Evolutionary conservation across 2,888 invertebrate genomes (phyloP), one percentile per base, ranked within the genome.

Genomic region (Tortrix viridana): DNA sequence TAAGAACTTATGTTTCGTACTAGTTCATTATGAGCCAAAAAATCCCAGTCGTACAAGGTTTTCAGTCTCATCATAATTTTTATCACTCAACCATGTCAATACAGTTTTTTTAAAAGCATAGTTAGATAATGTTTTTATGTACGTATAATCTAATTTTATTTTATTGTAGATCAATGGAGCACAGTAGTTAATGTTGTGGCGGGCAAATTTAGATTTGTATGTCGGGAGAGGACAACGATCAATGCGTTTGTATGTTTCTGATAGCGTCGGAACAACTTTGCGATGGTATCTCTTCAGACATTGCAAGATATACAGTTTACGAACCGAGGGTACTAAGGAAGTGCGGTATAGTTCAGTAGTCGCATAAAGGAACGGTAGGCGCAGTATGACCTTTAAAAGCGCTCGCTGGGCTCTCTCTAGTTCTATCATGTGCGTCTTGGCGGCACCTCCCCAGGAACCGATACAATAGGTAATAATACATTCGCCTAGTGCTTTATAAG

Each of bases 351-450:
- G 38, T 7, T 38, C 38, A 38, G 3, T 14, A 14, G 38, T 38
- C 3, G 38, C 6, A 14, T 38, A 38, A 38, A 5, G 38, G 12
- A 7, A 38, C 3, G 38, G 38, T 14, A 38, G 12, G 12, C 38
- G 38, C 4, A 38, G 38, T 7, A 12, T 3, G 4, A 38, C 38
- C 38, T 38, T 12, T 14, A 38, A 12, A 12, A 38, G 38, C 4
- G 38, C 38, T 12, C 38, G 38, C n/a, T 48, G 57, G 3, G 57
- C 57, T 48, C 57, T 18, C 16, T 57, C 57, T 6, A 48, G 3
- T 2, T 20, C n/a, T 2, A 57, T 48, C 5, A 48, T 6, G 6
- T 49, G 1, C 14, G 41, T 43, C 43, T 58, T 58, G 1, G 49
- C n/a, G 1, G 58, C 22, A 4, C 58, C 49, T 3, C 58, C 50